Base-by-base conservation (phyloP, 2,113 vertebrate species). In the Brachypodius melanocephalos region DNA sequence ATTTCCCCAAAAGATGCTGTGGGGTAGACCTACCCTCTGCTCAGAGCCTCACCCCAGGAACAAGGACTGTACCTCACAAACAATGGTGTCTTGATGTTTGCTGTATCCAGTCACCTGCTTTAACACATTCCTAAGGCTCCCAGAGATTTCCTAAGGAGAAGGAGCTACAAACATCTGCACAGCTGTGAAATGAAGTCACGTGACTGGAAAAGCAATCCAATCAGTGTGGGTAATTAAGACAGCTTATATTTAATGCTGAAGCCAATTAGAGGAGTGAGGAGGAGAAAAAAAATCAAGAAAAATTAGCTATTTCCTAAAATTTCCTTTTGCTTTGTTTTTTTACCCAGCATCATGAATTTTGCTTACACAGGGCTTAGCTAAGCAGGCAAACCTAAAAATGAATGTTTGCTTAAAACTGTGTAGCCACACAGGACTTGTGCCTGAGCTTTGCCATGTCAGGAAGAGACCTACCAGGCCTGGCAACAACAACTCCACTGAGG, bases 321-420 rank as follows among this genome's bases (percentile, higher is more conserved):
- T 97, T 95, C 89, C 93, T 94, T 94, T 85, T 91, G 80, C 66
- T 78, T 97, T 93, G 43, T 85, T 91, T 97, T 97, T 97, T 97
- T 38, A 95, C 62, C 65, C 87, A 96, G 85, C 54, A 82, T 90
- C 85, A 68, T 31, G 85, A 96, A 93, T 94, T 93, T 73, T 97
- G 93, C 93, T 95, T 67, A 71, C 38, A 54, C 61, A 85, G 69
- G 77, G 76, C 55, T 93, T 83, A 69, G 68, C 73, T 94, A 88
- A 91, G 94, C 79, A 93, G 69, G 89, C 69, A 97, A 95, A 95
- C 38, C 51, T 89, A 89, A 90, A 95, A 75, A 86, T 10, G 74
- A 97, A 94, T 65, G 63, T 92, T 83, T 88, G 82, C 83, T 96
- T 95, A 93, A 97, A 96, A 88, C 45, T 10, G 6, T 6, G 11